These are phyloP conservation scores for Coryphaenoides rupestris DNA, from an alignment of 2,113 vertebrate genomes.

Conservation along the genomic window DNA sequence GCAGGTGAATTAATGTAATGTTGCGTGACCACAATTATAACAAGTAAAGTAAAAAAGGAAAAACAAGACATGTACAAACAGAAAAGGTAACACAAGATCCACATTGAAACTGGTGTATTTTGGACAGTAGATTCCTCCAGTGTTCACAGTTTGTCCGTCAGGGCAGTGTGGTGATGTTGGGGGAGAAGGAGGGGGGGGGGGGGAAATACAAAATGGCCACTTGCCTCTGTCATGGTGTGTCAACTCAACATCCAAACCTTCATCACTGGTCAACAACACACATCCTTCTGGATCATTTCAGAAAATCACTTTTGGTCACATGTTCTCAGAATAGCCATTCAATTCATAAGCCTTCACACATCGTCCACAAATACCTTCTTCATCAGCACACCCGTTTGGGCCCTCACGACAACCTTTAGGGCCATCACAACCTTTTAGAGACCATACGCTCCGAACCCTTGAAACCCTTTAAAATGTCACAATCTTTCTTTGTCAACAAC, in stretches of 20 bases:
- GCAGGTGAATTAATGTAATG: slow-evolving; percentile 24
- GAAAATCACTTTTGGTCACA: neutral
- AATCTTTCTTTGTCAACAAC: neutral
- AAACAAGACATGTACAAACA: neutral
- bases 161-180: too few species aligned
- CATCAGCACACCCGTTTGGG: neutral
- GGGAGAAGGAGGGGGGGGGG: too few species aligned
- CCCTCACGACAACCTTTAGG: neutral
- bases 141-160: neutral
- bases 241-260: neutral
- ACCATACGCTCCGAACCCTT: neutral
- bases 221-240: neutral
- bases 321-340: neutral
- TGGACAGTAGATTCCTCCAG: neutral
- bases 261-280: neutral
- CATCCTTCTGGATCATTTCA: neutral
- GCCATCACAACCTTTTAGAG: neutral
- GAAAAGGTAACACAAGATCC: neutral
- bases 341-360: neutral
- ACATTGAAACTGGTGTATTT: neutral
- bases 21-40: neutral
- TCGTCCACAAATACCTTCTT: neutral
- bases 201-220: neutral
- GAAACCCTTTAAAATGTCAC: neutral
- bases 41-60: neutral